These are phyloP conservation scores for Andrena trimmerana DNA, from an alignment of 2,888 invertebrate genomes.

Conservation along the genomic window DNA sequence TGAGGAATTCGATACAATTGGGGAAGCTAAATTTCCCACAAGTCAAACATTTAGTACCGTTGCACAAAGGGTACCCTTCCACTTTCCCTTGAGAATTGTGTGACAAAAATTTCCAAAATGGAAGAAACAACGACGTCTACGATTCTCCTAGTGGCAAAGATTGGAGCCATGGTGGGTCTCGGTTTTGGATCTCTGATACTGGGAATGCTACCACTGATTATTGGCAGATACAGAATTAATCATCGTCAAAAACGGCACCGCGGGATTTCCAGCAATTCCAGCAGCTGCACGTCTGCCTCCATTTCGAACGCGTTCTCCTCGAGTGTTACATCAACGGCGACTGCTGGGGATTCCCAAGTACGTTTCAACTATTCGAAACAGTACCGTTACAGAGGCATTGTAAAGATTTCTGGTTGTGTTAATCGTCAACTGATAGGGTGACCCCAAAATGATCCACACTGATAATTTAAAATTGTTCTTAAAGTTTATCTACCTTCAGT, in stretches of 20 bases:
- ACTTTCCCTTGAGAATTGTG: not conserved
- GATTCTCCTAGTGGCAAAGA: constrained; percentile 86
- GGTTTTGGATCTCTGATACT: constrained; percentile 87
- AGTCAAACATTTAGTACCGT: no score
- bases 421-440: not conserved
- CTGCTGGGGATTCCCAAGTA: constrained; percentile 72
- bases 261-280: constrained; percentile 78
- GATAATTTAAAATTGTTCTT: no score
- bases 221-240: constrained; percentile 80
- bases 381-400: not conserved
- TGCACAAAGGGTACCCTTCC: no score
- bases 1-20: no score
- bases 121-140: constrained; percentile 66
- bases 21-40: no score
- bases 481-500: no score
- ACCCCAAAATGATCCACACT: not conserved
- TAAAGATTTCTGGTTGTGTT: not conserved
- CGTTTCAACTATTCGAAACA: constrained; percentile 33
- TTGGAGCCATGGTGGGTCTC: constrained; percentile 87
- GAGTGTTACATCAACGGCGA: constrained; percentile 57
- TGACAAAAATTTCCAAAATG: constrained; percentile 50
- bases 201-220: constrained; percentile 87
- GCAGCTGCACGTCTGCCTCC: constrained; percentile 77
- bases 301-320: constrained; percentile 70
- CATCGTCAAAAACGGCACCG: constrained; percentile 69